Evolutionary conservation across 2,797 vertebrate species (phyloP), one percentile per base, ranked within the genome.

Genomic region (Myoxocephalus aenaeus): DNA sequence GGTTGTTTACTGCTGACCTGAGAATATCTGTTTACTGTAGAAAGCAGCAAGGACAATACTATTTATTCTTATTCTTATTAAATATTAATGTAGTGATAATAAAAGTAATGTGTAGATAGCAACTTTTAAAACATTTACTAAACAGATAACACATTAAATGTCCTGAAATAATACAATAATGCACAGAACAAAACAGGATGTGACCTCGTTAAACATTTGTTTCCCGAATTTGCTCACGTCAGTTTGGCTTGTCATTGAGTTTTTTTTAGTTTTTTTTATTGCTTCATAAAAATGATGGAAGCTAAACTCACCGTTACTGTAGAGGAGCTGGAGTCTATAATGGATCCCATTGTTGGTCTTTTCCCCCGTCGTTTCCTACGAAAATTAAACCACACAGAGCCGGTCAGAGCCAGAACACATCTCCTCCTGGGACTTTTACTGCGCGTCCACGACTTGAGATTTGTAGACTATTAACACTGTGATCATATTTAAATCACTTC

Each of bases 281-380:
- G 66, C 59, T 77, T 62, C 70, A 86, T 86, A 78, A 79, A 82
- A 84, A 90, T 34, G 38, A 70, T 87, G 82, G 65, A 78, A 84
- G 42, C 46, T 57, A 66, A 78, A 90, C 93, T 96, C 94, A 98
- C 97, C 97, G 77, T 98, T 98, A 93, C 97, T 98, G 95, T 97
- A 98, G 86, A 98, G 97, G 36, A 97, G 96, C 93, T 97, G 97
- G 13, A 98, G 95, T 89, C 97, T 97, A 92, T 98, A 98, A 93
- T 98, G 97, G 90, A 98, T 98, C 83, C 97, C 97, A 92, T 98
- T 98, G 96, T 98, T 98, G 91, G 97, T 98, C 95, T 97, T 98
- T 94, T 97, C 97, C 87, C 95, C 97, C 94, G 96, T 97, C 91
- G 96, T 96, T 96, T 98, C 97, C 97, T 98, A 92, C 84, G 73